These are phyloP conservation scores for Hassar affinis DNA, from an alignment of 2,113 vertebrate species.

Conservation along the genomic window DNA sequence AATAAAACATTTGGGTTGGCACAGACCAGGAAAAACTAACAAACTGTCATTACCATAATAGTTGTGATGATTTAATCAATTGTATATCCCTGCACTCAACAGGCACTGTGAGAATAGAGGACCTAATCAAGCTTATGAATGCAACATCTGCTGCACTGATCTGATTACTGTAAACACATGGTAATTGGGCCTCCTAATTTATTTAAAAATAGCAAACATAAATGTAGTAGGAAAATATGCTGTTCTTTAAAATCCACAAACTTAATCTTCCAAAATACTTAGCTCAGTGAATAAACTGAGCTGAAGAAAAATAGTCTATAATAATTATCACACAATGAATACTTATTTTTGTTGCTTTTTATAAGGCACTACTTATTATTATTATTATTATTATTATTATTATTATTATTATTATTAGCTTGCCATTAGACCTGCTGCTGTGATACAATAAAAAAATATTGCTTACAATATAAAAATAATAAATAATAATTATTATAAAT, in stretches of 20 bases:
- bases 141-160: constrained; percentile 17
- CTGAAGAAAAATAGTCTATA: not conserved
- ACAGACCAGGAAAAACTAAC: not conserved
- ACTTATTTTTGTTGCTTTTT: not conserved
- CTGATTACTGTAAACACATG: not conserved
- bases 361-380: not conserved
- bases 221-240: not conserved
- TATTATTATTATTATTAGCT: not conserved
- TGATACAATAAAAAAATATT: too few relatives aligned
- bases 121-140: not conserved
- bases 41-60: constrained; percentile 4
- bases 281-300: not conserved
- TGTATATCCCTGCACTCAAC: not conserved
- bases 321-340: not conserved
- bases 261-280: not conserved
- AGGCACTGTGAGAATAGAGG: not conserved
- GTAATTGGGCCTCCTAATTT: not conserved
- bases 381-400: not conserved
- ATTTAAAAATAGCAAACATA: not conserved
- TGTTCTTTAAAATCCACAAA: not conserved
- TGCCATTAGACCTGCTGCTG: not conserved
- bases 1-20: not conserved
- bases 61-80: not conserved
- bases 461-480: too few relatives aligned
- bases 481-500: too few relatives aligned